phyloP scores from a whole-genome alignment of 2,797 vertebrate genomes.

The Otus scops region DNA sequence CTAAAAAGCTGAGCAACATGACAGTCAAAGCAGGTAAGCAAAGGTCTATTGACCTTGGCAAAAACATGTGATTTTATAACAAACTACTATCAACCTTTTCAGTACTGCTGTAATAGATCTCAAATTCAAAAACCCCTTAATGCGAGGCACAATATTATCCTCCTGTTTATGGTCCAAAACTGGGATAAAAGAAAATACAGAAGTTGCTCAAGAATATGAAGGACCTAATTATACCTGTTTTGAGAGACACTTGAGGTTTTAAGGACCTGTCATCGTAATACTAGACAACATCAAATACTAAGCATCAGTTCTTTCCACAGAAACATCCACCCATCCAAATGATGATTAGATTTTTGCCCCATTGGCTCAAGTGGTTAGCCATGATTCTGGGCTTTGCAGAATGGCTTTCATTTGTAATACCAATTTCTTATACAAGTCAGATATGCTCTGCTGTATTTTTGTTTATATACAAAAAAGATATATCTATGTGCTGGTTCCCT shows the following conservation, averaged over 20 bases:
- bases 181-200: not conserved
- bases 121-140: not conserved
- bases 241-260: not conserved
- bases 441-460: not conserved
- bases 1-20: not conserved
- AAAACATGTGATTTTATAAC: not conserved
- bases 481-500: not conserved
- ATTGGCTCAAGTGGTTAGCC: not conserved
- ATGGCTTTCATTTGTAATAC: not conserved
- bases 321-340: not conserved
- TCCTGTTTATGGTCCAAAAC: not conserved
- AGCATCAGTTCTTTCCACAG: not conserved
- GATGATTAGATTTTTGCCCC: not conserved
- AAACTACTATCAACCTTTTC: not conserved
- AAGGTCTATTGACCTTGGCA: not conserved
- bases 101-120: not conserved
- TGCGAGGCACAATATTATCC: not conserved
- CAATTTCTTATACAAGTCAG: not conserved
- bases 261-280: not conserved
- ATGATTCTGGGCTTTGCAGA: not conserved
- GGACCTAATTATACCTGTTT: not conserved
- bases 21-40: not conserved
- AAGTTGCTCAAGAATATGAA: not conserved
- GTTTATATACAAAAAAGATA: not conserved
- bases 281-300: not conserved